Conservation (phyloP, 1,140 invertebrate genomes). For the Rhopalosiphum padi region DNA sequence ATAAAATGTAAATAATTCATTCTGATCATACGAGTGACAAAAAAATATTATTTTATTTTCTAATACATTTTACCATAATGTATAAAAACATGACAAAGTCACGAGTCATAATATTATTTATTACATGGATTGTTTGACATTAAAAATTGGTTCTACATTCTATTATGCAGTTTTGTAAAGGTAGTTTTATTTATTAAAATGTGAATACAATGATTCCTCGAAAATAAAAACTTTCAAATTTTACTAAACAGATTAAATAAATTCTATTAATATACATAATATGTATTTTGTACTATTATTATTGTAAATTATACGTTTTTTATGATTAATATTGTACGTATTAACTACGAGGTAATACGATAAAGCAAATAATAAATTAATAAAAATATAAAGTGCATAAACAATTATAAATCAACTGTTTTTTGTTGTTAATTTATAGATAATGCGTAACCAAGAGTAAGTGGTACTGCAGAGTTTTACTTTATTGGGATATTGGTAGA, state of each 20-base stretch:
- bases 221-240: too few relatives aligned
- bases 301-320: not conserved
- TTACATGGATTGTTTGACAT: not conserved
- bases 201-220: too few relatives aligned
- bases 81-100: not conserved
- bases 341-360: not conserved
- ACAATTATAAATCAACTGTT: not conserved
- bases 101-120: not conserved
- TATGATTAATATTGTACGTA: not conserved
- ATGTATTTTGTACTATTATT: not conserved
- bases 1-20: slow-evolving; percentile 3
- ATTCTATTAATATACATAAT: too few relatives aligned
- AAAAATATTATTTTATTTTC: not conserved
- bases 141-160: not conserved
- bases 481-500: not conserved
- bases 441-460: too few relatives aligned
- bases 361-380: not conserved
- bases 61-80: not conserved
- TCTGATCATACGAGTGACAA: not conserved
- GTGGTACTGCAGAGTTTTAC: not conserved
- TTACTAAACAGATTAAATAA: too few relatives aligned
- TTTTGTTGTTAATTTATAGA: not conserved
- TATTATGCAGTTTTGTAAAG: too few relatives aligned
- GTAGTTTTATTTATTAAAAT: too few relatives aligned
- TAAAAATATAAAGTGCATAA: not conserved